These are phyloP conservation scores for Altica lythri DNA, from an alignment of 2,888 invertebrate species.

Conservation along the genomic window DNA sequence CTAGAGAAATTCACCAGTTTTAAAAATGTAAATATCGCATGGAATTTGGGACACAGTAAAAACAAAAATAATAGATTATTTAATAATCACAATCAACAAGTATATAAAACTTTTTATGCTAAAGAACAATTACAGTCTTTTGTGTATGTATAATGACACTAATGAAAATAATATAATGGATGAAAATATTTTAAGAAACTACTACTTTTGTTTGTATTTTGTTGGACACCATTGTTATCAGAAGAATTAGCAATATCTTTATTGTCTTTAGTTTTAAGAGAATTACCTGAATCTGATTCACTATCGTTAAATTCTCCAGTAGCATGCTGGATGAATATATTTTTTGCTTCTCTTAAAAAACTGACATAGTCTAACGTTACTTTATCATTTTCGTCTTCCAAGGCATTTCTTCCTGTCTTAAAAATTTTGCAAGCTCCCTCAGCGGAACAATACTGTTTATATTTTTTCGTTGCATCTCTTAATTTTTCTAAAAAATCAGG, in stretches of 20 bases:
- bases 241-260: conserved; percentile 32
- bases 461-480: conserved; percentile 70
- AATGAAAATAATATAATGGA: conserved; percentile 62
- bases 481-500: conserved; percentile 76
- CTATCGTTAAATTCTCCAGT: conserved; percentile 8
- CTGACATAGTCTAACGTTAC: conserved; percentile 41
- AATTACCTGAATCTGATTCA: conserved; percentile 18
- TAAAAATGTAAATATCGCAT: too few relatives aligned
- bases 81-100: too few relatives aligned
- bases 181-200: conserved; percentile 65
- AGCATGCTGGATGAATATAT: conserved; percentile 38
- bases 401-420: conserved; percentile 32
- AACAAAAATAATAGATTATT: too few relatives aligned
- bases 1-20: too few relatives aligned
- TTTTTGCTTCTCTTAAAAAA: conserved; percentile 32
- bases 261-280: conserved; percentile 19
- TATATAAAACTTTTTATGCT: too few relatives aligned
- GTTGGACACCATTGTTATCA: conserved; percentile 40
- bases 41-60: too few relatives aligned
- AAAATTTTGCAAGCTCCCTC: conserved; percentile 44
- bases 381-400: conserved; percentile 35
- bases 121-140: too few relatives aligned
- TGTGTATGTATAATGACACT: too few relatives aligned
- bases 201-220: conserved; percentile 44
- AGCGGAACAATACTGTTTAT: conserved; percentile 59